Evolutionary conservation across 2,113 vertebrate genomes (phyloP).

Genomic region (Myxocyprinus asiaticus): DNA sequence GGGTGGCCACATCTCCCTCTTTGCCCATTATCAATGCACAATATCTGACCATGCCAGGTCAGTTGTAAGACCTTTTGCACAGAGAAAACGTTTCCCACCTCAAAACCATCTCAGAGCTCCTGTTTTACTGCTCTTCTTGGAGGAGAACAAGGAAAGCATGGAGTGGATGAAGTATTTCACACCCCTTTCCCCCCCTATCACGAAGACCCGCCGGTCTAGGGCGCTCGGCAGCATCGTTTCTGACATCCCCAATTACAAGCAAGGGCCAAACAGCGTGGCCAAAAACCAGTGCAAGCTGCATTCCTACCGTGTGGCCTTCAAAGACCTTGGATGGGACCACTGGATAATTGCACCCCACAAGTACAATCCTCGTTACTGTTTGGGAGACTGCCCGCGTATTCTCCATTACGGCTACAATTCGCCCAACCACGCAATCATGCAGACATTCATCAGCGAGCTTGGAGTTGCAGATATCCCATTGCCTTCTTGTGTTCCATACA

Average conservation of each 20-base stretch:
- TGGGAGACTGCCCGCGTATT: slow-evolving; percentile 83
- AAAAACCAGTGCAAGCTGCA: slow-evolving; percentile 85
- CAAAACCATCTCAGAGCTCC: slow-evolving; percentile 71
- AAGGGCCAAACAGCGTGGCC: slow-evolving; percentile 51
- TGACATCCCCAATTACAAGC: slow-evolving; percentile 67
- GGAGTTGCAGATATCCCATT: slow-evolving; percentile 81
- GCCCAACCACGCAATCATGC: slow-evolving; percentile 92
- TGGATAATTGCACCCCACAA: slow-evolving; percentile 90
- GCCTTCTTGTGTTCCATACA: slow-evolving; percentile 88
- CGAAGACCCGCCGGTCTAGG: slow-evolving; percentile 64
- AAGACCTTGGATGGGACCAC: slow-evolving; percentile 86
- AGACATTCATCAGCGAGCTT: slow-evolving; percentile 86
- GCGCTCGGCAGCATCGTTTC: slow-evolving; percentile 64
- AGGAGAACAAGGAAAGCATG: slow-evolving; percentile 72
- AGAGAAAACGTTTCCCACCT: not conserved
- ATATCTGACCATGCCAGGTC: slow-evolving; percentile 3
- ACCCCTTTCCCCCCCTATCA: slow-evolving; percentile 3
- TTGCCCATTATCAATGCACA: slow-evolving; percentile 70
- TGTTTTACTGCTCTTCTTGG: slow-evolving; percentile 87
- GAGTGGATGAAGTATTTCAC: slow-evolving; percentile 65
- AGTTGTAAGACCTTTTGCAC: too few relatives aligned
- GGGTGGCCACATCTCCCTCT: slow-evolving; percentile 62
- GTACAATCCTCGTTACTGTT: slow-evolving; percentile 90
- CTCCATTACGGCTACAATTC: slow-evolving; percentile 84
- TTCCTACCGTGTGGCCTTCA: slow-evolving; percentile 85